Base-by-base conservation (phyloP, 2,113 vertebrate genomes). In the Aspiorhynchus laticeps region DNA sequence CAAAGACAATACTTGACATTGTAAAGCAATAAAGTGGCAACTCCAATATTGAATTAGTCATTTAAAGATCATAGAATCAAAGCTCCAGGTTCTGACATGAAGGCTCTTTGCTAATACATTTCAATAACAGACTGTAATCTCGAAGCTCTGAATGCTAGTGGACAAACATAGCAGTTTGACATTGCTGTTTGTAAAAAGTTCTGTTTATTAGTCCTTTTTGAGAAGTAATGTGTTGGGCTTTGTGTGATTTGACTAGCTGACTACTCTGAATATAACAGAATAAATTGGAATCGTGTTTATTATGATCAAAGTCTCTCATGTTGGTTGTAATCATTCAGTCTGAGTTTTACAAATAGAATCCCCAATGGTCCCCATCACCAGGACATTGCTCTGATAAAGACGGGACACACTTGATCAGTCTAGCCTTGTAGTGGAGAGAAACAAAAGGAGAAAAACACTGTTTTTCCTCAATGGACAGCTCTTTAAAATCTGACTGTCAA, bases 241-340 rank as follows among this genome's bases (percentile, higher is more conserved):
- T 76, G 65, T 28, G 65, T 33, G 65, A 65, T 71, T 8, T 46
- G 43, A 77, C 43, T 6, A 43, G 43, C 74, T 76, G 41, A 7
- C 38, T 26, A 26, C 19, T 75, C 2, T 43, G 11, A 26, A 76
- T n/a, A 28, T 14, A 24, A 76, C 46, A 24, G 12, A 48, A 76
- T 28, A 46, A 26, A 75, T 48, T 76, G 74, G 41, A 17, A 48
- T 24, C 41, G 24, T 43, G 71, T 75, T 75, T 75, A 43, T 51
- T 51, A 19, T 77, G 75, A 51, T 77, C 75, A 77, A 48, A 76
- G 74, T 26, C 73, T 75, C 46, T 46, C 21, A 26, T 26, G 73
- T 11, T 24, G 33, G 69, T 76, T 76, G 41, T 17, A 76, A 76
- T 76, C 10, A 3, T 76, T 46, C 24, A 46, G 38, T 12, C 71